These are phyloP conservation scores for Dione juno DNA, from an alignment of 2,888 invertebrate genomes.

Conservation along the genomic window DNA sequence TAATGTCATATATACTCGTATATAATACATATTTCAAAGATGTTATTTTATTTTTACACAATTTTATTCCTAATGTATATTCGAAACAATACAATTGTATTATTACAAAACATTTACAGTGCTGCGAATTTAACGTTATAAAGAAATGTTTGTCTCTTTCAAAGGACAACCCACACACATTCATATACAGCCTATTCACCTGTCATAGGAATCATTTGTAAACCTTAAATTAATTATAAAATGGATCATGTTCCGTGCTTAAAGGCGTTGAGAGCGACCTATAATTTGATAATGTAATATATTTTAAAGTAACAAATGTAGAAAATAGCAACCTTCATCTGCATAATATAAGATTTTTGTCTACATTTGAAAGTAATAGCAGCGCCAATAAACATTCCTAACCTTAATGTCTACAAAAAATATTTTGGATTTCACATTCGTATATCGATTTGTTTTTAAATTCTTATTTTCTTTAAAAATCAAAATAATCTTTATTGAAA, in stretches of 20 bases:
- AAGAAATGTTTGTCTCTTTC: background rate
- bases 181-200: slow-evolving; percentile 19
- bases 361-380: too few relatives aligned
- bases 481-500: too few relatives aligned
- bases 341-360: too few relatives aligned
- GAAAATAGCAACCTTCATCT: too few relatives aligned
- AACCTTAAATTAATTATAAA: slow-evolving; percentile 7
- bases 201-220: slow-evolving; percentile 22
- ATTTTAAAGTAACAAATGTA: too few relatives aligned
- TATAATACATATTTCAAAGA: background rate
- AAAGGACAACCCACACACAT: slow-evolving; percentile 5
- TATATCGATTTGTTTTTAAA: too few relatives aligned
- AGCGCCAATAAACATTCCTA: too few relatives aligned
- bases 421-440: too few relatives aligned
- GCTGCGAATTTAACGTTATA: background rate
- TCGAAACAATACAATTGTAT: background rate
- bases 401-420: too few relatives aligned
- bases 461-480: too few relatives aligned
- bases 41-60: background rate
- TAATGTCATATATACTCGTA: background rate
- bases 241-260: background rate
- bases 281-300: background rate
- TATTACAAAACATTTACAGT: background rate
- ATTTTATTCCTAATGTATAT: background rate
- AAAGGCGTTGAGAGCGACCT: background rate